Evolutionary conservation across 2,797 vertebrate genomes (phyloP), one percentile per base, ranked within the genome.

Genomic region (Rhabdophis nuchalis): DNA sequence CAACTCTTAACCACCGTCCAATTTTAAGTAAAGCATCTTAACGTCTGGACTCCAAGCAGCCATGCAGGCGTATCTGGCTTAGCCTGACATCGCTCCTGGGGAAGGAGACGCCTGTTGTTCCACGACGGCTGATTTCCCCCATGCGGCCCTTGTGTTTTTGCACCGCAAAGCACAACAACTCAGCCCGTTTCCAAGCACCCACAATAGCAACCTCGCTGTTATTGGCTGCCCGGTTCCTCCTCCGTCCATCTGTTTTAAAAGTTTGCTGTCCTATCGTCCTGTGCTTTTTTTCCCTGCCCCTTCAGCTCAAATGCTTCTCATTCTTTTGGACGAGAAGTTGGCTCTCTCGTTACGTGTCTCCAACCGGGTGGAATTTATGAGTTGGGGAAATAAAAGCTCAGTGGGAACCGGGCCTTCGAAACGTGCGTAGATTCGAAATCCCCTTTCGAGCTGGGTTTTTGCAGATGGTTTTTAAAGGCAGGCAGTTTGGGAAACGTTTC

Each of bases 341-440:
- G 93, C 89, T 58, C 0, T 94, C 89, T 89, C 94, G 89, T 11
- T 29, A 92, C 86, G 18, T 29, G 58, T 68, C 94, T 95, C 93
- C 90, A 93, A 58, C 91, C 85, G n/a, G 41, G 3, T 46, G 93
- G 93, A 91, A 92, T 95, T 96, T 96, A 93, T 68, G 77, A 93
- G 95, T 11, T 50, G 90, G 60, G 94, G 77, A 85, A 89, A 94
- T 87, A 86, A 92, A 92, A 3, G 91, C 93, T 94, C 89, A 54
- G 82, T 95, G 96, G 95, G 94, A 97, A 95, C 77, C 95, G 95
- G 92, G 93, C 85, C 91, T 94, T 20, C 32, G 86, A 95, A 77
- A 64, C 68, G 32, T 1, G 58, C 36, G 10, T 0, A 0, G 61
- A 52, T 41, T 57, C 27, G 16, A 56, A 87, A 93, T 93, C 92